phyloP scores from a whole-genome alignment of 2,888 invertebrate genomes.

The Limnephilus auricula region DNA sequence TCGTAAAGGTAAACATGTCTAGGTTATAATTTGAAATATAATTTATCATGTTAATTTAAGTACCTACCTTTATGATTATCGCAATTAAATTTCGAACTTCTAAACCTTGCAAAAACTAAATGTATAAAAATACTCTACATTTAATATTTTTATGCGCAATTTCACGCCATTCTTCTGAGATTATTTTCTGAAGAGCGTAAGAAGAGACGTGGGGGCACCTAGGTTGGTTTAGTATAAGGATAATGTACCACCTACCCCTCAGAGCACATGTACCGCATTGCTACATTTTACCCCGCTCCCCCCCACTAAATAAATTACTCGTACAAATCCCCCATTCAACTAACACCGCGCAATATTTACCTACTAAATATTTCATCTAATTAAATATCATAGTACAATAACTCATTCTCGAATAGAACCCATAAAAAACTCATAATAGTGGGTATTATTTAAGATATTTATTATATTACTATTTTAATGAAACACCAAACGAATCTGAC shows the following conservation, averaged over 20 bases:
- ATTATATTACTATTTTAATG: not conserved
- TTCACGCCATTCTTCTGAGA: not conserved
- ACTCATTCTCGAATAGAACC: not conserved
- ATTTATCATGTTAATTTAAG: no score
- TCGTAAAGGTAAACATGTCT: no score
- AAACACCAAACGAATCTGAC: not conserved
- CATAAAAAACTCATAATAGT: not conserved
- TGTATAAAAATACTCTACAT: no score
- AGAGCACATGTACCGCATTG: slow-evolving; percentile 45
- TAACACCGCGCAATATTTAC: not conserved
- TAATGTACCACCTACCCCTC: not conserved
- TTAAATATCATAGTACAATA: not conserved
- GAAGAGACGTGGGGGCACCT: not conserved
- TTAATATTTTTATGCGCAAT: not conserved
- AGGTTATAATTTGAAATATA: no score
- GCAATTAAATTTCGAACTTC: not conserved
- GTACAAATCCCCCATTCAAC: slow-evolving; percentile 7
- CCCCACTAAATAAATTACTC: not conserved
- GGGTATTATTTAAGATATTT: not conserved
- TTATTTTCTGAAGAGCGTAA: not conserved
- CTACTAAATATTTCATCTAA: not conserved
- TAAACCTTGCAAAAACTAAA: not conserved
- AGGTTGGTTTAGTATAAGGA: not conserved
- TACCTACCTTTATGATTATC: no score
- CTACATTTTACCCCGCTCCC: slow-evolving; percentile 26